phyloP scores from a whole-genome alignment of 2,888 invertebrate species.

The Hypena proboscidalis region DNA sequence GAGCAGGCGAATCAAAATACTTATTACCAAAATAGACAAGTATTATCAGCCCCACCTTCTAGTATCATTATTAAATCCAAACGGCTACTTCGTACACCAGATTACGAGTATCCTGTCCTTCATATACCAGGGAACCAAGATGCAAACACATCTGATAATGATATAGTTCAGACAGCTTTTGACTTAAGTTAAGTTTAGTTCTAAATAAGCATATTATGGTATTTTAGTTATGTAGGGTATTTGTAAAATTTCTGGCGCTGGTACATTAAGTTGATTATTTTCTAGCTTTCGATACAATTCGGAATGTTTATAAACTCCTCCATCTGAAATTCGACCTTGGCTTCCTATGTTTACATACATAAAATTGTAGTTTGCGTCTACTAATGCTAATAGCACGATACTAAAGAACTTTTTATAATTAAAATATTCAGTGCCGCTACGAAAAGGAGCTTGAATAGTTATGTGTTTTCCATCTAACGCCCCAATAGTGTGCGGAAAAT shows the following conservation, averaged over 20 bases:
- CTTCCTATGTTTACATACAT: constrained; percentile 21
- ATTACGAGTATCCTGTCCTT: too few relatives aligned
- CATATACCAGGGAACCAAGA: too few relatives aligned
- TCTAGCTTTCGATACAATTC: constrained; percentile 22
- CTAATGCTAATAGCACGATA: constrained; percentile 28
- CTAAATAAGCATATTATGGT: too few relatives aligned
- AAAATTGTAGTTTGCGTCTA: constrained; percentile 31
- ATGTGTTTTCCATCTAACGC: constrained; percentile 31
- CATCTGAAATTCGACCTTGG: constrained; percentile 28
- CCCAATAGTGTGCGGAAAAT: constrained; percentile 21
- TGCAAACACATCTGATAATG: too few relatives aligned
- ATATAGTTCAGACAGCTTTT: too few relatives aligned
- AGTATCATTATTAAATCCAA: too few relatives aligned
- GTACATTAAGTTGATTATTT: constrained; percentile 25
- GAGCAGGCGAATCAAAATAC: too few relatives aligned
- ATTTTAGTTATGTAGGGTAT: constrained; percentile 24
- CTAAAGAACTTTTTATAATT: constrained; percentile 28
- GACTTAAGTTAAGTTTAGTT: too few relatives aligned
- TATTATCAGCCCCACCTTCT: too few relatives aligned
- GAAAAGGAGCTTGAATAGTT: constrained; percentile 18
- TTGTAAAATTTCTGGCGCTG: constrained; percentile 26
- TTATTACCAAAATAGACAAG: too few relatives aligned
- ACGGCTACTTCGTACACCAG: too few relatives aligned
- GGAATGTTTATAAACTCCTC: constrained; percentile 25
- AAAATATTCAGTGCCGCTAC: constrained; percentile 20